Evolutionary conservation across 2,888 invertebrate species (phyloP).

Genomic region (Drosophila ezoana): DNA sequence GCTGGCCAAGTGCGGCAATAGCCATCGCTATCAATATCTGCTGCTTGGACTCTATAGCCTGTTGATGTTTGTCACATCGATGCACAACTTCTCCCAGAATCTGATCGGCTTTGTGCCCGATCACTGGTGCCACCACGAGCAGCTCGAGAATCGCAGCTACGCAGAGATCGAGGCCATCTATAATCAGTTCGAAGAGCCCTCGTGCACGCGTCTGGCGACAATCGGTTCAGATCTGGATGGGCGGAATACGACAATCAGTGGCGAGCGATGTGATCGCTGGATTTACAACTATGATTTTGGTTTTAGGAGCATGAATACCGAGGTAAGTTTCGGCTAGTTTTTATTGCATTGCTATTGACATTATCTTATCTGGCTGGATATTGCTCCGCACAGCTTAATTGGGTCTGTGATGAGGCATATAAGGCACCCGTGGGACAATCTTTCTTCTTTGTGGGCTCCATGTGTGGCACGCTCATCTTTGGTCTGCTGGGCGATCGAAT

Average conservation of each 20-base stretch:
- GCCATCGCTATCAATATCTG: conserved; percentile 85
- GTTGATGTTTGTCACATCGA: conserved; percentile 86
- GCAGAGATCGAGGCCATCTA: conserved; percentile 76
- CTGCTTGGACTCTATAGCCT: conserved; percentile 85
- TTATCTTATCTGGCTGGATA: conserved; percentile 25
- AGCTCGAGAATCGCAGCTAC: conserved; percentile 68
- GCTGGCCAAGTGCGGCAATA: conserved; percentile 86
- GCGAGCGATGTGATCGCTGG: conserved; percentile 85
- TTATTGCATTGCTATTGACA: background rate
- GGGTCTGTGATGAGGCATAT: conserved; percentile 87
- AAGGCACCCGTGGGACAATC: conserved; percentile 87
- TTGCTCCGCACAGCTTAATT: conserved; percentile 83
- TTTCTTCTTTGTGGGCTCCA: conserved; percentile 87
- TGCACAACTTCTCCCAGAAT: conserved; percentile 87
- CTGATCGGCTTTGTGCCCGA: conserved; percentile 86
- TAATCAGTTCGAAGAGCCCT: conserved; percentile 72
- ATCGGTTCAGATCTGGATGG: conserved; percentile 41
- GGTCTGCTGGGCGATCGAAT: conserved; percentile 86
- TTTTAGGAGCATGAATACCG: conserved; percentile 87
- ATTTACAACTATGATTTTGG: conserved; percentile 86
- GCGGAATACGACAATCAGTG: conserved; percentile 67
- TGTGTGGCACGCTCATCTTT: conserved; percentile 86
- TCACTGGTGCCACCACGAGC: conserved; percentile 83
- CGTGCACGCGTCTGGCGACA: conserved; percentile 74
- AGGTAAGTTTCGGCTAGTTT: conserved; percentile 84